Base-by-base conservation (phyloP, 2,888 invertebrate species). In the Chloroclysta siterata region DNA sequence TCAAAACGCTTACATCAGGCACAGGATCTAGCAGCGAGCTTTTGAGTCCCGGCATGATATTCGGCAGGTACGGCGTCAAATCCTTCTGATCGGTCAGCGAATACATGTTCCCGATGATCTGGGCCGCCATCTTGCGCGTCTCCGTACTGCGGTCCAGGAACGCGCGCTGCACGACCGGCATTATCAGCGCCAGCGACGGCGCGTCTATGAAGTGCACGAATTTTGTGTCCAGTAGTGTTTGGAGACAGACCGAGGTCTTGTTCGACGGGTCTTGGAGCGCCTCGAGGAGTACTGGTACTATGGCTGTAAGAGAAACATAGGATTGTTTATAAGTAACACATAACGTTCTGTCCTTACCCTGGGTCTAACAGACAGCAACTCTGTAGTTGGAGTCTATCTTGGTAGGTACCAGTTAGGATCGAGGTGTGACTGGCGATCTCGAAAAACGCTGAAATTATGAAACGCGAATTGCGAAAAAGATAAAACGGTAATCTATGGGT, bases 201-300 rank as follows among this genome's bases (percentile, higher is more conserved):
- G 99, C 98, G 89, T 99, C 99, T 79, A 99, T 99, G 90, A 99
- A 99, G 90, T 99, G 99, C 48, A 99, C 98, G 91, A 99, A 99
- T 88, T 99, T 97, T 0, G 98, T 98, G 88, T 98, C 97, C n/a
- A 98, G 88, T 29, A 99, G 93, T 0, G 97, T 98, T 83, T 98
- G 97, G n/a, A 99, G 94, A 80, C 98, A 99, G 0, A 95, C 95
- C 0, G 98, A 97, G 0, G 99, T 99, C 87, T 98, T 98, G 84
- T 97, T 97, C 0, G 98, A 97, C 2, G 99, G 99, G 93, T 99
- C 99, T 87, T 99, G 98, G 0, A 99, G 93, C 0, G 99, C 99
- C 79, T 96, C 96, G 53, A 99, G 91, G 11, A 99, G 93, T 2
- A 97, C 96, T 0, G 97, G 97, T 10, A 97, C 97, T 83, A 97